These are phyloP conservation scores for Nanorana parkeri DNA, from an alignment of 2,113 vertebrate species.

Conservation along the genomic window DNA sequence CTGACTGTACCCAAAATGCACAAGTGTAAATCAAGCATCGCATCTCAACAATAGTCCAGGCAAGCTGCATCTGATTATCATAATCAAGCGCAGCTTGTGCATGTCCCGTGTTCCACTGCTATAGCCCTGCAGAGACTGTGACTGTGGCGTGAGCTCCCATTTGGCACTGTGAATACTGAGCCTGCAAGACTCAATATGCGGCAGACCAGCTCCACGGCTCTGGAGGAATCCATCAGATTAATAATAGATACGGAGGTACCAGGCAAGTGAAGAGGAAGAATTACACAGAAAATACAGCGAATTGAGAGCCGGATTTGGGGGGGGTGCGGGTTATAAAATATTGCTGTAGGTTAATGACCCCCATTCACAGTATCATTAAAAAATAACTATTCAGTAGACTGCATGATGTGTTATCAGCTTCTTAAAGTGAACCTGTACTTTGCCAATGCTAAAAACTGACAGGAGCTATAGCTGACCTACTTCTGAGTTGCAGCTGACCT, in stretches of 20 bases:
- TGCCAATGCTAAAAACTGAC: no score
- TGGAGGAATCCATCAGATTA: constrained; percentile 32
- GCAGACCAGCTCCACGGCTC: background rate
- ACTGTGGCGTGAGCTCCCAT: background rate
- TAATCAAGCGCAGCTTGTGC: no score
- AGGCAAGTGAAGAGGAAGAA: constrained; percentile 1
- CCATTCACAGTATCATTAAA: no score
- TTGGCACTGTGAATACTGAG: constrained; percentile 10
- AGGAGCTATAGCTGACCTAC: no score
- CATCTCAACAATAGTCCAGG: no score
- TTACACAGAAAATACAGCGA: constrained; percentile 9
- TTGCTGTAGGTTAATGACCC: background rate
- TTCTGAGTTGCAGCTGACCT: no score
- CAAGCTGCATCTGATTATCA: no score
- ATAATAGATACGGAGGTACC: constrained; percentile 16
- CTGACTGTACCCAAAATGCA: no score
- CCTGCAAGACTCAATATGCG: background rate
- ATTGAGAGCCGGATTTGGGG: background rate
- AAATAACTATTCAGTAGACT: no score
- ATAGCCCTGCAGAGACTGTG: background rate
- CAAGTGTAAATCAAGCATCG: no score
- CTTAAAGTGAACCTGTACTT: no score
- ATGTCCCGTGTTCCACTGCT: background rate
- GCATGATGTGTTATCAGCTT: no score
- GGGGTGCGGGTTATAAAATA: background rate